These are phyloP conservation scores for Odobenus rosmarus DNA, from an alignment of 2,113 vertebrate genomes.

Conservation along the genomic window DNA sequence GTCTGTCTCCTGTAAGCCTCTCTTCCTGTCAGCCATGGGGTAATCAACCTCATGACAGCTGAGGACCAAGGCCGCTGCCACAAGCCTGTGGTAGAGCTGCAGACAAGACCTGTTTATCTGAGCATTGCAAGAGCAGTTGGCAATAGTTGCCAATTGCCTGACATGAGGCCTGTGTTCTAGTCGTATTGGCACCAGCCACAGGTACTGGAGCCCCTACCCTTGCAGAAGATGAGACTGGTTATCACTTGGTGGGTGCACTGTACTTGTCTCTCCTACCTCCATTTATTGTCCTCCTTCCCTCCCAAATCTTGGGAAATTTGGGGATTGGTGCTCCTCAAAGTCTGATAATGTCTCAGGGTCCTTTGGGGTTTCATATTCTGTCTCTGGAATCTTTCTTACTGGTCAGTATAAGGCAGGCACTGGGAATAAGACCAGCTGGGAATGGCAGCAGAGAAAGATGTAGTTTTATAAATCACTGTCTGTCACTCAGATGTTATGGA, in stretches of 20 bases:
- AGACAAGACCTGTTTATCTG: background rate
- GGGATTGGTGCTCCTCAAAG: background rate
- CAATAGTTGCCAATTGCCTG: background rate
- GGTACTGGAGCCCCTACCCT: background rate
- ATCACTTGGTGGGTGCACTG: fast-evolving
- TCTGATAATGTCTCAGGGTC: background rate
- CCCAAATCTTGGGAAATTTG: background rate
- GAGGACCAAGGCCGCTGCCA: background rate
- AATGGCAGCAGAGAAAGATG: background rate
- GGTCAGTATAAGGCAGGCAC: background rate
- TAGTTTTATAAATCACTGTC: background rate
- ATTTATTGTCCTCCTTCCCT: background rate
- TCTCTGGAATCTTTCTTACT: background rate
- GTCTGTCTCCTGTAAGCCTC: background rate
- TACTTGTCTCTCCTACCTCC: background rate
- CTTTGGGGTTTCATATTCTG: background rate
- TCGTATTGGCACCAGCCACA: background rate
- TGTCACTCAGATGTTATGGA: background rate
- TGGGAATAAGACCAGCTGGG: background rate
- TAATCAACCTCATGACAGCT: fast-evolving
- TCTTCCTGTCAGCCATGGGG: background rate
- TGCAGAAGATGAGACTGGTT: background rate
- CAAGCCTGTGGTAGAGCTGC: background rate
- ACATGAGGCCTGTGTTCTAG: background rate
- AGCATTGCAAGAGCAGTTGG: background rate